phyloP scores from a whole-genome alignment of 2,888 invertebrate species.

The Beris chalybata region DNA sequence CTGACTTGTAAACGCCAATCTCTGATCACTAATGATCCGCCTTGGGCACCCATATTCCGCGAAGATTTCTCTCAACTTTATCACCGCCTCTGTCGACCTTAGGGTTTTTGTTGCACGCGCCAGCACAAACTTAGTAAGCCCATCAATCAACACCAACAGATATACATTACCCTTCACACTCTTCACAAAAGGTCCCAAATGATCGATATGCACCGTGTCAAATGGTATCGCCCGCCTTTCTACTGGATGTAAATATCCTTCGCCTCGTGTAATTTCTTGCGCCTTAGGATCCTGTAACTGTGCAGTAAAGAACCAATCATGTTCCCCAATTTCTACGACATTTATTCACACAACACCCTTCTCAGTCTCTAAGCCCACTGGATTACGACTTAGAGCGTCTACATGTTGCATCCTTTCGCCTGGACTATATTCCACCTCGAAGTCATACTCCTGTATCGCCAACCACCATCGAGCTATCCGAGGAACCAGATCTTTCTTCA shows the following conservation, averaged over 20 bases:
- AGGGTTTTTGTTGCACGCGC: neutral
- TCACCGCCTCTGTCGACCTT: conserved; percentile 7
- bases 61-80: conserved; percentile 15
- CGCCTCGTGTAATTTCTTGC: neutral
- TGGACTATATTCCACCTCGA: neutral
- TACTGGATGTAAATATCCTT: conserved; percentile 31
- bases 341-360: no score
- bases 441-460: no score
- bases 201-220: conserved; percentile 31
- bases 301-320: no score
- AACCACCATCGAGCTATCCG: no score
- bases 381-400: conserved; percentile 6
- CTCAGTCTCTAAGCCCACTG: no score
- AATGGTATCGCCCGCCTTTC: conserved; percentile 23
- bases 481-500: neutral
- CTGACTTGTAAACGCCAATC: conserved; percentile 20
- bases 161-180: conserved; percentile 17
- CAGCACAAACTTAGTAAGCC: conserved; percentile 31
- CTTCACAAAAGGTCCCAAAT: conserved; percentile 29
- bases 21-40: conserved; percentile 20
- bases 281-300: conserved; percentile 9
- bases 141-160: conserved; percentile 30
- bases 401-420: conserved; percentile 4
- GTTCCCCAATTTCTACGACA: no score
- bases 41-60: conserved; percentile 25